These are phyloP conservation scores for Leptopilina boulardi DNA, from an alignment of 1,140 invertebrate genomes.

Conservation along the genomic window DNA sequence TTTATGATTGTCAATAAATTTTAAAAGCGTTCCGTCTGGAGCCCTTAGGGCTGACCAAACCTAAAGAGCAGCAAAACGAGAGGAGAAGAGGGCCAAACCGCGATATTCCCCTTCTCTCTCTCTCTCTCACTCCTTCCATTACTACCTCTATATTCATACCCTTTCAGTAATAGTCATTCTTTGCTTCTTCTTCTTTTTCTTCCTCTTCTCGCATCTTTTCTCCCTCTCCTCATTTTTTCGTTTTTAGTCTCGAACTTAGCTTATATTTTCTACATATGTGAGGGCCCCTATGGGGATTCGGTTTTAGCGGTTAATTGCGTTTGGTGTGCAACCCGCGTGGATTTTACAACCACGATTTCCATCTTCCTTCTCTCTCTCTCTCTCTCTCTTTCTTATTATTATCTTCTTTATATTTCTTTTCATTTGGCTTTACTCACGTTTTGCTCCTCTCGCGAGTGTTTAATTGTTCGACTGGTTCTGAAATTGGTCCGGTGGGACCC, in stretches of 20 bases:
- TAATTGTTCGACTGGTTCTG: slow-evolving; percentile 66
- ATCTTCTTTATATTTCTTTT: neutral
- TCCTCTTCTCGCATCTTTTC: slow-evolving; percentile 41
- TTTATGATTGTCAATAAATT: slow-evolving; percentile 79
- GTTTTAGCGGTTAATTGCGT: slow-evolving; percentile 73
- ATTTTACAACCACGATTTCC: slow-evolving; percentile 73
- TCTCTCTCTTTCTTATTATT: slow-evolving; percentile 26
- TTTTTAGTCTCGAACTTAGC: slow-evolving; percentile 49
- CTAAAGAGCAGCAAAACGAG: slow-evolving; percentile 69
- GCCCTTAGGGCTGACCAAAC: slow-evolving; percentile 75
- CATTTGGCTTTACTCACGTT: slow-evolving; percentile 42
- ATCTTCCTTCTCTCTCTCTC: slow-evolving; percentile 55
- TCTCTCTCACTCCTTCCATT: slow-evolving; percentile 35
- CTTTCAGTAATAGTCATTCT: slow-evolving; percentile 51
- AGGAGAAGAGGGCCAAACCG: slow-evolving; percentile 48
- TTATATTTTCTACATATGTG: slow-evolving; percentile 53
- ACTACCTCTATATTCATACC: slow-evolving; percentile 24
- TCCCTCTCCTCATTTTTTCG: slow-evolving; percentile 31
- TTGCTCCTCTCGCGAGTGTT: slow-evolving; percentile 59
- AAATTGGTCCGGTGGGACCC: slow-evolving; percentile 54
- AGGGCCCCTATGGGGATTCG: slow-evolving; percentile 70
- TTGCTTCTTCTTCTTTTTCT: slow-evolving; percentile 51
- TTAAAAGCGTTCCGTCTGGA: slow-evolving; percentile 77
- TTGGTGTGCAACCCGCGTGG: slow-evolving; percentile 70
- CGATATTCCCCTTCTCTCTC: slow-evolving; percentile 24